A percentile compares a stretch with the other conserved stretches of the same genome.
Evolutionary conservation across 2,888 invertebrate genomes (phyloP).

Genomic region (Rapana venosa): DNA sequence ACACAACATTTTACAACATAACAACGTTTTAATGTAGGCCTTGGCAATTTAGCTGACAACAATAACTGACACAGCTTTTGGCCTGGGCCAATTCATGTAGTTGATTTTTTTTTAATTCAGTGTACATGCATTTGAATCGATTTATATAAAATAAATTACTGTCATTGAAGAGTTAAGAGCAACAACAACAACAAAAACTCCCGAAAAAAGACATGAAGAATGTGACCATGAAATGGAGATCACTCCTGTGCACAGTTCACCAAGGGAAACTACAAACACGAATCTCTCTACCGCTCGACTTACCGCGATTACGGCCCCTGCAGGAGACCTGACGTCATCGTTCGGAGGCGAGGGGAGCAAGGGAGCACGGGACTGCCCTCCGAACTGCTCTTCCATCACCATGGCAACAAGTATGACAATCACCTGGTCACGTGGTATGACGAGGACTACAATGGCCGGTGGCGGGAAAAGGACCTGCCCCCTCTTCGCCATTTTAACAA

Average conservation of each 20-base stretch:
- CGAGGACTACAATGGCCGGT: slow-evolving; percentile 74
- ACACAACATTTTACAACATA: too few relatives aligned
- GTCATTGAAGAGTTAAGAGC: too few relatives aligned
- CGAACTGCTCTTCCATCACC: slow-evolving; percentile 74
- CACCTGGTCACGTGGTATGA: slow-evolving; percentile 77
- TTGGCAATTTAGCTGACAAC: too few relatives aligned
- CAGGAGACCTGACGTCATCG: slow-evolving; percentile 70
- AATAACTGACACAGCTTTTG: too few relatives aligned
- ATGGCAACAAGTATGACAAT: slow-evolving; percentile 74
- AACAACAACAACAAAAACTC: too few relatives aligned
- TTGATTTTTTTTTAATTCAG: too few relatives aligned
- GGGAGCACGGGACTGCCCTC: slow-evolving; percentile 71
- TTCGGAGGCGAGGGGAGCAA: slow-evolving; percentile 69
- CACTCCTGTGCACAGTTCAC: slow-evolving; percentile 64
- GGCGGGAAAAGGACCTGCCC: slow-evolving; percentile 66
- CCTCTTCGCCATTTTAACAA: slow-evolving; percentile 72
- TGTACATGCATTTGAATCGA: too few relatives aligned
- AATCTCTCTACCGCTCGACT: slow-evolving; percentile 73
- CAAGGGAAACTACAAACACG: slow-evolving; percentile 66
- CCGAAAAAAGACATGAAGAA: too few relatives aligned
- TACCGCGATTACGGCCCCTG: slow-evolving; percentile 65
- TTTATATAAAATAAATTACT: too few relatives aligned
- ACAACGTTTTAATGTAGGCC: too few relatives aligned
- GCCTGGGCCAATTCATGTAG: too few relatives aligned
- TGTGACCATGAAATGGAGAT: too few relatives aligned